Base-by-base conservation (phyloP, 1,140 invertebrate species). In the Cheumatopsyche charites region DNA sequence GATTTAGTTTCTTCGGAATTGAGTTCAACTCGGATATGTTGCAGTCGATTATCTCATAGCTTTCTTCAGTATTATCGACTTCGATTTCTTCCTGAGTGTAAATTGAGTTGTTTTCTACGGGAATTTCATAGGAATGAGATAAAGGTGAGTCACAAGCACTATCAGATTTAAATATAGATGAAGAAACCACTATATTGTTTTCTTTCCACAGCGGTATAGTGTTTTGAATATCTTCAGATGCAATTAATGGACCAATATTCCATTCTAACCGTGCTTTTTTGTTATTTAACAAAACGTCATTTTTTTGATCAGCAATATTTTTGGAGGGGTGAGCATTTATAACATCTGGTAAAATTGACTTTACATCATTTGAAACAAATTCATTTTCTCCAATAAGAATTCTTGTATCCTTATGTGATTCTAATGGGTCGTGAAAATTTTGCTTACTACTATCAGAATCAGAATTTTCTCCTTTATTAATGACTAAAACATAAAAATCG, bases 1-100 rank as follows among this genome's bases (percentile, higher is more conserved):
- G 77, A 19, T 82, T 82, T 76, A 82, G 81, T 13, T 79, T 77
- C 79, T 84, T 52, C 3, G 49, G n/a, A 1, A 63, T 80, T 65
- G 84, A 83, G 1, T 83, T 80, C 49, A 83, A 73, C 55, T 84
- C 81, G 0, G 80, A 79, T 0, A 79, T 81, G 74, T 83, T 82
- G 77, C 79, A 82, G 67, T 83, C 83, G 0, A 84, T 45, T 52
- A 83, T 80, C 75, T 83, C 79, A 45, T 81, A 82, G 45, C 80
- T 78, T 5, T 79, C 69, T 15, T 84, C 82, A 75, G 83, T 73
- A 21, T 76, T 73, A 15, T 61, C 41, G 5, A 77, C 73, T 15
- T 72, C 82, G 11, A 80, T 82, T 76, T 84, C 83, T 67, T 81
- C 79, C 76, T 84, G 80, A 15, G 79, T 77, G 21, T 78, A 75